These are phyloP conservation scores for Poecilia latipinna DNA, from an alignment of 2,113 vertebrate genomes.

Conservation along the genomic window DNA sequence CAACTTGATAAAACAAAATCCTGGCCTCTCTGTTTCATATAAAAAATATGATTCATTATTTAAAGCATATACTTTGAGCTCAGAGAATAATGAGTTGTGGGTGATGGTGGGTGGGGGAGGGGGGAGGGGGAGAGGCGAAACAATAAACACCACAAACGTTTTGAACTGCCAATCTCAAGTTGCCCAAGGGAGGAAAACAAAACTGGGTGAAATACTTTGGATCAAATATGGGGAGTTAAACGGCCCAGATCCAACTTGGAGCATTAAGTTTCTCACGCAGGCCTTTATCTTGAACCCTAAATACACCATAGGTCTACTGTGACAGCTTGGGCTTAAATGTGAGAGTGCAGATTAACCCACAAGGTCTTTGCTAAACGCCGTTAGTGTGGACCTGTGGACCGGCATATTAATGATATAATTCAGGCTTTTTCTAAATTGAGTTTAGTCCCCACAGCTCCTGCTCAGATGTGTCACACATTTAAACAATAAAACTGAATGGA, in stretches of 20 bases:
- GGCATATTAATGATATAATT: slow-evolving; percentile 38
- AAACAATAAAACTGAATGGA: neutral
- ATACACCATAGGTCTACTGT: slow-evolving; percentile 53
- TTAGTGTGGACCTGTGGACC: slow-evolving; percentile 40
- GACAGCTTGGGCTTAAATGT: slow-evolving; percentile 56
- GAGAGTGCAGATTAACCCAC: slow-evolving; percentile 63
- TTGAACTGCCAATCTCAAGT: slow-evolving; percentile 72
- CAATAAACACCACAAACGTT: slow-evolving; percentile 67
- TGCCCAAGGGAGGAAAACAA: slow-evolving; percentile 63
- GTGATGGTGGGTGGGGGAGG: neutral
- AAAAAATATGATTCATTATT: slow-evolving; percentile 72
- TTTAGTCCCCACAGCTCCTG: slow-evolving; percentile 21
- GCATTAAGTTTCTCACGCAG: slow-evolving; percentile 61
- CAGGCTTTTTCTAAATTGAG: slow-evolving; percentile 17
- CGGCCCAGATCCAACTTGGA: slow-evolving; percentile 53
- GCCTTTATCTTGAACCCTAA: slow-evolving; percentile 66
- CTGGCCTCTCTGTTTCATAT: slow-evolving; percentile 27
- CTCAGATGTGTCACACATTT: slow-evolving; percentile 23
- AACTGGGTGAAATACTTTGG: slow-evolving; percentile 63
- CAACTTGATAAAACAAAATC: slow-evolving; percentile 41
- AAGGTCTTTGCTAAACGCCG: slow-evolving; percentile 47
- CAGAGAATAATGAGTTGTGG: slow-evolving; percentile 32
- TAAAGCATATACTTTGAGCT: slow-evolving; percentile 57
- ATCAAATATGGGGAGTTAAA: slow-evolving; percentile 61
- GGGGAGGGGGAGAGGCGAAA: slow-evolving; percentile 33